Evolutionary conservation across 2,888 invertebrate genomes (phyloP).

Genomic region (Phasia obesa): DNA sequence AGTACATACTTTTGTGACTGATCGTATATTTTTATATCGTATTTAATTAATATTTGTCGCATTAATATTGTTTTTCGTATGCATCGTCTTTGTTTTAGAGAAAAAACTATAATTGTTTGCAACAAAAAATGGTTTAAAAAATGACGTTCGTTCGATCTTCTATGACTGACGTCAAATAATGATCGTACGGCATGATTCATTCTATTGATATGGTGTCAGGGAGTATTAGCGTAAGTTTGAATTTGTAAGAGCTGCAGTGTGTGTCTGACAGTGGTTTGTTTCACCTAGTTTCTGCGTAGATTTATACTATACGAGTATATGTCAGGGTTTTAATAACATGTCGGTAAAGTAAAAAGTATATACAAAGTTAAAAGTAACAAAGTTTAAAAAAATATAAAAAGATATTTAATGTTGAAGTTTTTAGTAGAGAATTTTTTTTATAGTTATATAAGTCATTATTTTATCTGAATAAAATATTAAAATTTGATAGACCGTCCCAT

Average conservation of each 20-base stretch:
- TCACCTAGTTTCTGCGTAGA: conserved; percentile 47
- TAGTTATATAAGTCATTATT: too few relatives aligned
- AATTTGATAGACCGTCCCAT: too few relatives aligned
- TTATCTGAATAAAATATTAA: too few relatives aligned
- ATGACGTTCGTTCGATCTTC: conserved; percentile 59
- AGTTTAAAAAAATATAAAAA: too few relatives aligned
- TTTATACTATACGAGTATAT: too few relatives aligned
- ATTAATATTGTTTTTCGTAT: not conserved
- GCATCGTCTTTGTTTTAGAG: not conserved
- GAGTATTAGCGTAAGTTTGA: not conserved
- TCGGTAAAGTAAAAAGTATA: too few relatives aligned
- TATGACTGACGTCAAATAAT: conserved; percentile 47
- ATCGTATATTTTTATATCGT: conserved; percentile 37
- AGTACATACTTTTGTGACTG: conserved; percentile 12
- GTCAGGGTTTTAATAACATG: too few relatives aligned
- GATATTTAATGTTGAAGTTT: too few relatives aligned
- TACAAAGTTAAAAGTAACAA: too few relatives aligned
- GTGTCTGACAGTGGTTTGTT: conserved; percentile 7
- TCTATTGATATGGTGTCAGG: conserved; percentile 36
- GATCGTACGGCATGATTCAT: conserved; percentile 56
- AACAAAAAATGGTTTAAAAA: conserved; percentile 11
- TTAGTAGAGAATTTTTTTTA: too few relatives aligned
- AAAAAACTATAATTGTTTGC: not conserved
- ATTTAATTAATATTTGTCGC: not conserved
- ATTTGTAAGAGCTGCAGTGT: not conserved